Conservation (phyloP, 2,888 invertebrate genomes). For the Drosophila tripunctata region DNA sequence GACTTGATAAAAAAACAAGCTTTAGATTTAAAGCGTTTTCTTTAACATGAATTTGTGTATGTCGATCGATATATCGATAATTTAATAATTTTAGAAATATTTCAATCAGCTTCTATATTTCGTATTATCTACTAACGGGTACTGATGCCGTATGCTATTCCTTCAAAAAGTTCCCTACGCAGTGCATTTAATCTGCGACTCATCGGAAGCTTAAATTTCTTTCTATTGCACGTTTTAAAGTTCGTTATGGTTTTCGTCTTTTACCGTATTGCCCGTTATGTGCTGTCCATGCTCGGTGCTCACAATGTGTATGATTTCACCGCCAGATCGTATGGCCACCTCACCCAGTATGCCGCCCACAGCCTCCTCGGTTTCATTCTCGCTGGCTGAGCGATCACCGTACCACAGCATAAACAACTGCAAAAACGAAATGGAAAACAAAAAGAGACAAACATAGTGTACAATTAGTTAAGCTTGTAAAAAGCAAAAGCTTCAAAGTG, state of each 20-base stretch:
- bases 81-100: no score
- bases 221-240: no score
- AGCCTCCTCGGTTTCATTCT: constrained; percentile 83
- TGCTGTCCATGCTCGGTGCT: constrained; percentile 82
- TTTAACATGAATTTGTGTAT: no score
- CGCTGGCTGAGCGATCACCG: constrained; percentile 82
- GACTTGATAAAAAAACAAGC: no score
- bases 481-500: not conserved
- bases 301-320: constrained; percentile 84
- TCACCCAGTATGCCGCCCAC: constrained; percentile 84
- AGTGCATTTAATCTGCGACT: not conserved
- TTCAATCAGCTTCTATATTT: no score
- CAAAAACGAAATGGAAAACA: constrained; percentile 15
- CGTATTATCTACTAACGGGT: no score
- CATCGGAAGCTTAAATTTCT: constrained; percentile 2
- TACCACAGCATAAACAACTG: constrained; percentile 85
- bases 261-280: constrained; percentile 83
- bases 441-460: not conserved
- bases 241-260: constrained; percentile 34
- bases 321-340: constrained; percentile 84
- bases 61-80: no score
- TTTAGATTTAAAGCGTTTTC: no score
- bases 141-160: no score
- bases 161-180: no score
- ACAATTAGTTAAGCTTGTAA: not conserved